Evolutionary conservation across 2,888 invertebrate species (phyloP).

Genomic region (Netelia melanura): DNA sequence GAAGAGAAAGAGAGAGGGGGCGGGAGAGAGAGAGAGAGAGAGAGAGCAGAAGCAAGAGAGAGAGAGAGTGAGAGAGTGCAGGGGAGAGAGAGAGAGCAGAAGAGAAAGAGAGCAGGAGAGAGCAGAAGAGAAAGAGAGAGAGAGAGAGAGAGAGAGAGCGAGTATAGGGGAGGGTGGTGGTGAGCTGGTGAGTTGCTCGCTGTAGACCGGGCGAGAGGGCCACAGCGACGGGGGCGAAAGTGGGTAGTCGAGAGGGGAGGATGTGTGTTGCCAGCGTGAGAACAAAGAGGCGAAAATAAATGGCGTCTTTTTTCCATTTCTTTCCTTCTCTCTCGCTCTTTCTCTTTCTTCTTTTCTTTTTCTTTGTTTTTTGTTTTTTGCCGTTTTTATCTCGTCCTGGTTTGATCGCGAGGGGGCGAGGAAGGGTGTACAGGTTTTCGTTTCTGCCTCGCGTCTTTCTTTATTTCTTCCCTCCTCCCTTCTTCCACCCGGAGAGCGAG

Average conservation of each 20-base stretch:
- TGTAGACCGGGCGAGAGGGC: constrained; percentile 20
- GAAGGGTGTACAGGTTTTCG: constrained; percentile 48
- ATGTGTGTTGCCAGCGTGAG: constrained; percentile 73
- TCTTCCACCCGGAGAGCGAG: neutral
- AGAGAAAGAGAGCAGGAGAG: no score
- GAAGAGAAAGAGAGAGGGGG: no score
- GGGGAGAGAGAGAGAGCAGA: no score
- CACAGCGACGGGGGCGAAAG: constrained; percentile 42
- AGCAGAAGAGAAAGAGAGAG: neutral
- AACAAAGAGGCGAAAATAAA: constrained; percentile 80
- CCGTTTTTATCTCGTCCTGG: constrained; percentile 58
- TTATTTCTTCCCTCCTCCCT: neutral
- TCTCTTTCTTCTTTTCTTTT: constrained; percentile 24
- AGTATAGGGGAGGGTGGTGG: no score
- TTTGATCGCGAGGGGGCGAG: constrained; percentile 58
- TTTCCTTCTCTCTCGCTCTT: constrained; percentile 8
- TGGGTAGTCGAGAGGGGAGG: constrained; percentile 56
- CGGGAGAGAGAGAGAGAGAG: no score
- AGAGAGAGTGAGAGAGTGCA: no score
- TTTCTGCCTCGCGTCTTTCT: neutral
- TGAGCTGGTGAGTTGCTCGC: constrained; percentile 55
- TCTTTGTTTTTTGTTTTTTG: neutral
- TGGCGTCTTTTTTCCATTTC: constrained; percentile 66
- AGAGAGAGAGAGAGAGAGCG: no score
- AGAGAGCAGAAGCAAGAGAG: no score